These are phyloP conservation scores for human (Homo sapiens) DNA, from an alignment of 2,113 vertebrate species.

Conservation along the genomic window GRCh38 chr2:124089501-124090000, in stretches of 20 bases:
- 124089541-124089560: background rate
- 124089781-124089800: background rate
- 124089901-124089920: background rate
- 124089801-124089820: background rate
- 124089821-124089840: background rate
- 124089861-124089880: background rate
- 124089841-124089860: rapidly evolving
- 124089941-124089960: background rate
- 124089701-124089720: background rate
- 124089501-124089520: rapidly evolving
- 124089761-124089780: background rate
- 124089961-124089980: background rate
- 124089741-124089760: background rate
- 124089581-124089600: background rate
- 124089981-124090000: rapidly evolving
- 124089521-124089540: background rate
- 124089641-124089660: background rate
- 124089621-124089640: background rate
- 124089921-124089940: background rate
- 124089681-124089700: background rate
- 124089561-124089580: background rate
- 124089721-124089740: background rate
- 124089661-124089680: background rate
- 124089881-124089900: background rate
- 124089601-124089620: background rate